Evolutionary conservation across 1,140 invertebrate species (phyloP), one percentile per base, ranked within the genome.

Genomic region (Leptinotarsa lineolata): DNA sequence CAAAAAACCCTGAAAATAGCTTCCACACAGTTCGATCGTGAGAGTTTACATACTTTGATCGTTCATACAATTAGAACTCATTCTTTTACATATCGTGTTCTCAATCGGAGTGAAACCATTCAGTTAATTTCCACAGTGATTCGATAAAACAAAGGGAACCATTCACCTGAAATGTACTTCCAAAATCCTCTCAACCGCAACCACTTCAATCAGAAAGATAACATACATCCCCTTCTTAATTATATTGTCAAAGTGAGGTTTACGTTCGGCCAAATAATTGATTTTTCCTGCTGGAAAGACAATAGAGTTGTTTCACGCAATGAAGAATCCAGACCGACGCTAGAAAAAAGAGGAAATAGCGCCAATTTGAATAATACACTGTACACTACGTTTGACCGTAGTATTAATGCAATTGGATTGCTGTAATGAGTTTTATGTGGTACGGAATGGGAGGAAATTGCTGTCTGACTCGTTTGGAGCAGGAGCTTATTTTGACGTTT

Each of bases 181-280:
- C 48, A 16, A 54, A 54, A 16, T 54, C n/a, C 48, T 18, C 48
- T 16, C 48, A 16, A 54, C 48, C 48, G 13, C 4, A 13, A 54
- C 3, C 15, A 54, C n/a, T 54, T 18, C 61, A 21, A 64, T 48
- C 66, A 18, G 16, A 68, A 21, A 68, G 66, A 46, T 68, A 68
- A 44, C 45, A 48, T 46, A 68, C 48, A 54, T 68, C 39, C 45
- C 66, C 22, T 68, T 46, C 66, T 68, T 68, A 68, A 68, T 68
- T 68, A 68, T 46, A 18, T 68, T 68, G 66, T 68, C 66, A 68
- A 68, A 68, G 39, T 68, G 61, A 21, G 39, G 66, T 44, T n/a
- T 13, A 68, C 39, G 66, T 68, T 68, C 46, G 66, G 20, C 39
- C n/a, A 48, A 68, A 68, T 68, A 68, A 68, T 68, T 68, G 66